A percentile compares a stretch with the other conserved stretches of the same genome.
Evolutionary conservation across 2,797 vertebrate genomes (phyloP).

Genomic region (Pelobates cultripes): DNA sequence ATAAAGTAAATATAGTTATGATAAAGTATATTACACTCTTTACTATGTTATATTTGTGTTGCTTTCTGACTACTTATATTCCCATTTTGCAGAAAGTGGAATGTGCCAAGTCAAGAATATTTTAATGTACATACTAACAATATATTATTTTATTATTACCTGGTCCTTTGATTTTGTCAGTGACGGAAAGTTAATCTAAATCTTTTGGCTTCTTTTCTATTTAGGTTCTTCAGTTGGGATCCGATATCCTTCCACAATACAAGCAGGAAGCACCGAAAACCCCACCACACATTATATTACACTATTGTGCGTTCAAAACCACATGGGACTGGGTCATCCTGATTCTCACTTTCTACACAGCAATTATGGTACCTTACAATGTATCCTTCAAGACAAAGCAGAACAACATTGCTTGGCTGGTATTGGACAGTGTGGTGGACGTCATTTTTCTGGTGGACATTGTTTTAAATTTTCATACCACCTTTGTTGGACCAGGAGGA

Average conservation of each 20-base stretch:
- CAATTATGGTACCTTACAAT: constrained; percentile 97
- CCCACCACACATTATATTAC: constrained; percentile 94
- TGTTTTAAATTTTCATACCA: constrained; percentile 97
- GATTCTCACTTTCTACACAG: constrained; percentile 96
- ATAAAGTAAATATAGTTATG: no score
- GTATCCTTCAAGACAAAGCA: constrained; percentile 98
- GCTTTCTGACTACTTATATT: no score
- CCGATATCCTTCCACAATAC: constrained; percentile 97
- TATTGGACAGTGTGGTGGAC: constrained; percentile 94
- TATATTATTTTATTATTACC: no score
- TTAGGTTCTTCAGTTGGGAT: constrained; percentile 92
- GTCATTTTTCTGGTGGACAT: constrained; percentile 98
- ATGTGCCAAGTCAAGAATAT: not conserved
- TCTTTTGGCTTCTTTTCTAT: constrained; percentile 42
- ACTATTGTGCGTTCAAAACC: constrained; percentile 98
- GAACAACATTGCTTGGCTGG: constrained; percentile 95
- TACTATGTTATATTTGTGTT: no score
- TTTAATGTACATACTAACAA: no score
- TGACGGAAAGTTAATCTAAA: not conserved
- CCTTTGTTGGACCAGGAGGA: constrained; percentile 92
- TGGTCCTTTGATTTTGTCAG: not conserved
- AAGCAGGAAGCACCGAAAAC: constrained; percentile 98
- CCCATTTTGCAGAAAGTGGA: no score
- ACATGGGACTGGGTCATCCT: constrained; percentile 99
- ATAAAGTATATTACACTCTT: no score